Base-by-base conservation (phyloP, 2,113 vertebrate genomes). In the Lanius ludovicianus region DNA sequence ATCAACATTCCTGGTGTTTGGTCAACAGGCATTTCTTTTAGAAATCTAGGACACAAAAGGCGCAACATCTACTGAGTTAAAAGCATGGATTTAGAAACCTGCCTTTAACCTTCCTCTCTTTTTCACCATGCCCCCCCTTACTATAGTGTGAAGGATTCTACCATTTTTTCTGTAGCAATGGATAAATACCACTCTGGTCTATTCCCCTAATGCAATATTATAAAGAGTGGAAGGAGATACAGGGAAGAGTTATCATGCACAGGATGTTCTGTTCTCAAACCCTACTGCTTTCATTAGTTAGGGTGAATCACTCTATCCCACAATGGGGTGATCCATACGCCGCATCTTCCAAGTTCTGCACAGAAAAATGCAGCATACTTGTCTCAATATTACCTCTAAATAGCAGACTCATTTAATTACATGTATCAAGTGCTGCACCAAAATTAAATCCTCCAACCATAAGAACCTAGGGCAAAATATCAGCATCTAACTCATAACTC, bases 111-210 rank as follows among this genome's bases (percentile, higher is more conserved):
- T 73, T 53, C 46, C 2, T 31, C 10, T 50, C 8, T 16, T 12
- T 47, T 31, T 10, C 3, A 2, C 4, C 8, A 2, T 8, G 2
- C 20, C 10, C 5, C 4, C 7, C 2, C 30, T 52, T 31, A 31
- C 3, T 35, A 16, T 13, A 17, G 9, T 35, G 3, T 47, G 30
- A 65, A 35, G 6, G 13, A 39, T 53, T 82, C 19, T 17, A 67
- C 3, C 11, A 11, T 53, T 42, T 82, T 47, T 53, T 42, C 55
- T 50, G 27, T 35, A 80, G 15, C 1, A 1, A n/a, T 21, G 7
- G 28, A 35, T 73, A 20, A 28, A 18, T 80, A 50, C 6, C 17
- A 77, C 10, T 67, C 35, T 55, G 30, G 35, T 33, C 6, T 55
- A 22, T 31, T 76, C 6, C 4, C 7, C 4, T 55, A 50, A 27